Evolutionary conservation across 2,797 vertebrate genomes (phyloP).

Genomic region (Kryptopterus vitreolus): DNA sequence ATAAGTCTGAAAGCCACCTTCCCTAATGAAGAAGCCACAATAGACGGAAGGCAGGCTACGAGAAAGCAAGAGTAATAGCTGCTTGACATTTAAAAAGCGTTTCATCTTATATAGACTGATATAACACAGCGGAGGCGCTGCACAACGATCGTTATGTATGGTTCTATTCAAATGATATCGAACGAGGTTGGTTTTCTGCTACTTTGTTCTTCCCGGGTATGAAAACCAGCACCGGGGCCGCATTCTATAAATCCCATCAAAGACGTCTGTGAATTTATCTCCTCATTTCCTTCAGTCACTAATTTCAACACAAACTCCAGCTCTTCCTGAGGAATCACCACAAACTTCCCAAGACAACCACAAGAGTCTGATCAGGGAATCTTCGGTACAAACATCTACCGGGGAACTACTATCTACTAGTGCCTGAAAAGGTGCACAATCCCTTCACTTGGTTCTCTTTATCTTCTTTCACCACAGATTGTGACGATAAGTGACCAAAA

Average conservation of each 20-base stretch:
- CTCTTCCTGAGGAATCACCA: background rate
- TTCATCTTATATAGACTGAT: background rate
- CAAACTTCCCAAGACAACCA: background rate
- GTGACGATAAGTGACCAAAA: background rate
- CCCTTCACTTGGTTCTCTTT: background rate
- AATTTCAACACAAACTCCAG: background rate
- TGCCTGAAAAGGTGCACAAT: background rate
- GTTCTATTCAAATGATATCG: background rate
- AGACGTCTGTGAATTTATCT: background rate
- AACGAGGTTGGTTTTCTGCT: background rate
- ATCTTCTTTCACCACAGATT: background rate
- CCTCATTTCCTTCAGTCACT: background rate
- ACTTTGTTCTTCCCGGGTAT: background rate
- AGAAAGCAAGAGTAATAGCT: background rate
- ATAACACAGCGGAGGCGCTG: background rate
- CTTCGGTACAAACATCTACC: no score
- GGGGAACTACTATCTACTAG: no score
- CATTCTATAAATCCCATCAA: background rate
- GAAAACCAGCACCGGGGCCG: background rate
- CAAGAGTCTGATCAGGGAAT: no score
- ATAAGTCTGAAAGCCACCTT: constrained; percentile 29
- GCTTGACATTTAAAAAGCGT: background rate
- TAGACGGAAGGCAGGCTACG: background rate
- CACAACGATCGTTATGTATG: background rate
- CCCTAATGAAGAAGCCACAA: background rate